Evolutionary conservation across 2,113 vertebrate species (phyloP), one percentile per base, ranked within the genome.

Genomic region (Piprites chloris): DNA sequence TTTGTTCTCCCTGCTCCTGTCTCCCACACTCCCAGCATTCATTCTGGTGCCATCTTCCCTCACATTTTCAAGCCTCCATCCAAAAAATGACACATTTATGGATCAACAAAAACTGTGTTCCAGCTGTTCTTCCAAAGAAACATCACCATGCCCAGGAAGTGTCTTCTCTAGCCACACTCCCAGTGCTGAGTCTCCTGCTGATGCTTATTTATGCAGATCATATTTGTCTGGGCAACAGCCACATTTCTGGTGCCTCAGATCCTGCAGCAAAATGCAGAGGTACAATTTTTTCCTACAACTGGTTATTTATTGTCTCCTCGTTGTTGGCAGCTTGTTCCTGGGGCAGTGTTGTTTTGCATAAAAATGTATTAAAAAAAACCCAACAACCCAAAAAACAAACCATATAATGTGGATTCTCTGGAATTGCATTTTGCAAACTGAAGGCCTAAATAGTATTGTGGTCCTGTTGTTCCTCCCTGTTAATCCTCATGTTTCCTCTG

Each of bases 171-270:
- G 74, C 81, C 73, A 2, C 23, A 14, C 5, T 58, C 7, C 12
- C 5, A 5, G 35, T 2, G n/a, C 50, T 6, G 33, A 9, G 12
- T 14, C 63, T 53, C 65, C 72, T 42, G 59, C 80, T 69, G 90
- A 1, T 30, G 3, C 16, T 74, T 21, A 1, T 32, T 62, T n/a
- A 37, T 49, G n/a, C 46, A 8, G 5, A 4, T 5, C 11, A 0
- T 19, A 3, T 44, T 39, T 37, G 27, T 52, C 58, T 19, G 13
- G 69, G 72, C 41, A 21, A 2, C 10, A 33, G 59, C 42, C 28
- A 12, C 35, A 49, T 0, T 7, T 44, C 74, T 46, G 58, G 14
- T 62, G 47, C 50, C 81, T 42, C 15, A 1, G 15, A 30, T 28
- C 55, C 69, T 63, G 50, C 55, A 28, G 32, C 15, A 21, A n/a